phyloP scores from a whole-genome alignment of 2,888 invertebrate species.

The Stomorhina lunata region DNA sequence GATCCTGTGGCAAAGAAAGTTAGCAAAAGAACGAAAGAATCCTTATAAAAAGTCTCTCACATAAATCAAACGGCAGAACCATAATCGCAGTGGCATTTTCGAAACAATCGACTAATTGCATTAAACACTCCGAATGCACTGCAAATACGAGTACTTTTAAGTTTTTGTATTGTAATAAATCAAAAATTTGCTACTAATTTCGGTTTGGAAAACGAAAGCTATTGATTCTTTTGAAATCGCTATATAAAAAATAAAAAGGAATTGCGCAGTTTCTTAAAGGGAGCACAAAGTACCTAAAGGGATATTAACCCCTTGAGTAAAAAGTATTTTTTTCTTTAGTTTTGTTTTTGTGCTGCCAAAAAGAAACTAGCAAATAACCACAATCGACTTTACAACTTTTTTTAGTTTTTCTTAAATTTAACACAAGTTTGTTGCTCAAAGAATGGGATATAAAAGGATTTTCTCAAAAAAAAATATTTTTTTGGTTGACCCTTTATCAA shows the following conservation, averaged over 20 bases:
- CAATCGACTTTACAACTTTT: constrained; percentile 39
- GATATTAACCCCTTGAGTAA: constrained; percentile 46
- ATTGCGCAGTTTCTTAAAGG: constrained; percentile 50
- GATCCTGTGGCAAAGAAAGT: not conserved
- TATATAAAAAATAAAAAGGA: not conserved
- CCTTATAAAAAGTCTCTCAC: constrained; percentile 52
- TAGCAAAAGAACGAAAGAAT: not conserved
- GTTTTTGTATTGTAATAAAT: constrained; percentile 59
- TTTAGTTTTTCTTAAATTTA: not conserved
- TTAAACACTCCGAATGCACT: constrained; percentile 42
- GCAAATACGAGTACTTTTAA: not conserved
- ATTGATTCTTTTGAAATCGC: constrained; percentile 42
- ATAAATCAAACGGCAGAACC: constrained; percentile 58
- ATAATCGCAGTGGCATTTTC: constrained; percentile 51
- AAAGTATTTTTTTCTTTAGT: not conserved
- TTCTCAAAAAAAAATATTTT: constrained; percentile 8
- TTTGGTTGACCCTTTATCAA: constrained; percentile 47
- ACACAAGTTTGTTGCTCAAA: not conserved
- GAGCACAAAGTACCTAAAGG: not conserved
- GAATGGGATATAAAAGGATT: constrained; percentile 16
- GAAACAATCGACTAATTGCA: constrained; percentile 62
- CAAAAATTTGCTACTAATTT: constrained; percentile 43
- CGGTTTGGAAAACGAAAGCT: constrained; percentile 1
- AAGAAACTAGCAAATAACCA: constrained; percentile 44
- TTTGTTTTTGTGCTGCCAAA: constrained; percentile 2